Conservation (phyloP, 2,113 vertebrate genomes). For the Arizona elegans region DNA sequence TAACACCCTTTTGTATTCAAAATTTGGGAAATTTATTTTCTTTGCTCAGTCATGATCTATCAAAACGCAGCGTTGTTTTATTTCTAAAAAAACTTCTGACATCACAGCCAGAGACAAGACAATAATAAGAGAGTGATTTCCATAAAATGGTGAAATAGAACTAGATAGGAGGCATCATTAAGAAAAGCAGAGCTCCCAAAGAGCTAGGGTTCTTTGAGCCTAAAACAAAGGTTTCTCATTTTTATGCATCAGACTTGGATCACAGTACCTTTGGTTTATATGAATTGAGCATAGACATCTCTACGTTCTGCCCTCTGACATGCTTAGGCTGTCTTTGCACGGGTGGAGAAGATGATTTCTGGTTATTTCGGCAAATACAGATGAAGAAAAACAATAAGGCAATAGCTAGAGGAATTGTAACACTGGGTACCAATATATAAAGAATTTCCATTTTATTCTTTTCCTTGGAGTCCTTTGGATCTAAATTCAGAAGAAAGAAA, state of each 20-base stretch:
- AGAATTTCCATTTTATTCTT: slow-evolving; percentile 94
- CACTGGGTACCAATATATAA: slow-evolving; percentile 95
- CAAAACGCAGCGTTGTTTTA: not conserved
- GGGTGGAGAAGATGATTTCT: slow-evolving; percentile 84
- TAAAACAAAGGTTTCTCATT: not conserved
- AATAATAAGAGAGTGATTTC: not conserved
- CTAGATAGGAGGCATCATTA: not conserved
- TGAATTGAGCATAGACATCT: slow-evolving; percentile 96
- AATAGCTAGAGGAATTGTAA: slow-evolving; percentile 91
- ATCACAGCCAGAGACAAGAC: not conserved
- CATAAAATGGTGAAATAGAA: not conserved
- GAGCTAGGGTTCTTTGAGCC: not conserved
- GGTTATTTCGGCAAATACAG: slow-evolving; percentile 95
- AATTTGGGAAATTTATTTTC: not conserved
- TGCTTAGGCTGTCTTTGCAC: slow-evolving; percentile 88
- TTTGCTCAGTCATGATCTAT: not conserved
- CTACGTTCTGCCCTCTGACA: slow-evolving; percentile 91
- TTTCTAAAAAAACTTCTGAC: not conserved
- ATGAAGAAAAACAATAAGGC: slow-evolving; percentile 96
- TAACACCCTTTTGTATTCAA: slow-evolving; percentile 43
- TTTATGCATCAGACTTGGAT: not conserved
- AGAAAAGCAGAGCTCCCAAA: not conserved
- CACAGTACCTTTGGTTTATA: slow-evolving; percentile 92
- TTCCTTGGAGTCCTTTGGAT: slow-evolving; percentile 88
- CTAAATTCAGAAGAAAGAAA: slow-evolving; percentile 59